A percentile compares a stretch with the other conserved stretches of the same genome.
phyloP scores from a whole-genome alignment of 2,888 invertebrate genomes.

The Nebria salina region DNA sequence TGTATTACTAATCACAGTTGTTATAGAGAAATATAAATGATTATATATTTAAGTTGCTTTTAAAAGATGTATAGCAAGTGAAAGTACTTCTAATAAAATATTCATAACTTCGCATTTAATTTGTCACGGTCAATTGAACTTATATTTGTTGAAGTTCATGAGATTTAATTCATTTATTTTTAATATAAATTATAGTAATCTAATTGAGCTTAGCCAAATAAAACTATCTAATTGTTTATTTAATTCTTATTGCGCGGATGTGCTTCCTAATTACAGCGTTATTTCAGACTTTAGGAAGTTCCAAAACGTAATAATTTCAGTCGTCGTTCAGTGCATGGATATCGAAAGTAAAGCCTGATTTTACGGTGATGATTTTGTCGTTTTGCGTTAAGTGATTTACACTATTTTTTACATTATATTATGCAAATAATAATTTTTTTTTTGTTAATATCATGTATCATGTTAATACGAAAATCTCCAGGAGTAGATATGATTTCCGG shows the following conservation, averaged over 20 bases:
- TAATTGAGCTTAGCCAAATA: not conserved
- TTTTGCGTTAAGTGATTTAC: no score
- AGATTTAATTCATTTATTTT: not conserved
- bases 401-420: no score
- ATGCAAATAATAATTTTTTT: not conserved
- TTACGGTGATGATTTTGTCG: no score
- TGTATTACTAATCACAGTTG: constrained; percentile 21
- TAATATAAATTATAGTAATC: not conserved
- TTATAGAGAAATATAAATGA: not conserved
- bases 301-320: no score
- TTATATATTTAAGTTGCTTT: not conserved
- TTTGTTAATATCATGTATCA: not conserved
- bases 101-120: not conserved
- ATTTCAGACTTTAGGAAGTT: no score
- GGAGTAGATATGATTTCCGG: not conserved
- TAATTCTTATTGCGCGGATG: no score
- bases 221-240: no score
- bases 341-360: no score
- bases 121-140: not conserved
- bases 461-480: not conserved
- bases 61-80: not conserved
- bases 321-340: no score
- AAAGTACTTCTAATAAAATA: not conserved
- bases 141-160: no score
- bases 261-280: no score